Conservation (phyloP, 1,140 invertebrate genomes). For the Oncopodura yosiiana region DNA sequence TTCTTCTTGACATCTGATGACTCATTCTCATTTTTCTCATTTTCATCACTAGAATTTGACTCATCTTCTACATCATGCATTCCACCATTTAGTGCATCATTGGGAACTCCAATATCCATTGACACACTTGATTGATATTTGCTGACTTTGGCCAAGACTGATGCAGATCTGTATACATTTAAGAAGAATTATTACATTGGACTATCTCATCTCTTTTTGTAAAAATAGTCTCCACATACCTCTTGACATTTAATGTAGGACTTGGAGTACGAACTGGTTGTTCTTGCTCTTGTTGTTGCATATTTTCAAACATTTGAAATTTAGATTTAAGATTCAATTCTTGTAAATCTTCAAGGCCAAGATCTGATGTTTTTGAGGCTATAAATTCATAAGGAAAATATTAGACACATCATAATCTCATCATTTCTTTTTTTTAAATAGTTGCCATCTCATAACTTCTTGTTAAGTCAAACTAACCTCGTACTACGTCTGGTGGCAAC, state of each 20-base stretch:
- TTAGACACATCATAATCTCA: too few species aligned
- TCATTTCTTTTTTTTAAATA: too few species aligned
- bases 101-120: conserved; percentile 64
- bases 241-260: background rate
- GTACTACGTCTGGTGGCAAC: conserved; percentile 77
- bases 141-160: conserved; percentile 22
- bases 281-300: conserved; percentile 12
- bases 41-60: background rate
- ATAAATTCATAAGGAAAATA: background rate
- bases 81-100: conserved; percentile 58
- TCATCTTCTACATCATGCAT: too few species aligned
- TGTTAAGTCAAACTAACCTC: too few species aligned
- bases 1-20: conserved; percentile 26
- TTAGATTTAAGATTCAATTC: conserved; percentile 73
- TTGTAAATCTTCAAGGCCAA: conserved; percentile 66
- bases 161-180: conserved; percentile 6
- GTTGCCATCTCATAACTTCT: too few species aligned
- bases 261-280: background rate
- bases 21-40: conserved; percentile 8
- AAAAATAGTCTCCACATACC: too few species aligned
- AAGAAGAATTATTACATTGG: background rate
- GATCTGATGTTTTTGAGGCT: conserved; percentile 8
- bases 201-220: background rate
- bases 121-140: conserved; percentile 41
- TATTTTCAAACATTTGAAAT: conserved; percentile 73